Percentiles rank a stretch among this genome's conserved stretches.
These are phyloP conservation scores for Sebastes cheni DNA, from an alignment of 2,797 vertebrate species.

Conservation along the genomic window DNA sequence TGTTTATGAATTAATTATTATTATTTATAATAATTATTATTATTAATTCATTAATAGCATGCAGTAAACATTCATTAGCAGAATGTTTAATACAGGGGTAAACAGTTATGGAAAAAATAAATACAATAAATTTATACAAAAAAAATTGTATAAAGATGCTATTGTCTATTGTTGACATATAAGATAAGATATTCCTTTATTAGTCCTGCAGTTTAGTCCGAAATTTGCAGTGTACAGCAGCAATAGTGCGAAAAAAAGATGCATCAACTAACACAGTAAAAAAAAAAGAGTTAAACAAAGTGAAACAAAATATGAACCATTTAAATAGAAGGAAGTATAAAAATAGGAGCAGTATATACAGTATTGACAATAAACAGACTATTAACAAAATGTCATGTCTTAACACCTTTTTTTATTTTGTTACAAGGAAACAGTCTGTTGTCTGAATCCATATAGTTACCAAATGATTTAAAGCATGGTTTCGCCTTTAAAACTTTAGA, in stretches of 20 bases:
- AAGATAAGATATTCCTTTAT: too few species aligned
- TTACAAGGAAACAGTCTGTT: not conserved
- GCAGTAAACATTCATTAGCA: not conserved
- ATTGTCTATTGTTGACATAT: not conserved
- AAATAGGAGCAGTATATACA: too few species aligned
- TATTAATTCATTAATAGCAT: not conserved
- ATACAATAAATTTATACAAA: not conserved
- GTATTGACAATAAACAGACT: too few species aligned
- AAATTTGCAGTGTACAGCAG: too few species aligned
- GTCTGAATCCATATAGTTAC: fast-evolving
- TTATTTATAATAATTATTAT: too few species aligned
- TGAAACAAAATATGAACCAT: too few species aligned
- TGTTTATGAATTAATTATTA: not conserved
- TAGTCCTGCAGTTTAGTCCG: too few species aligned
- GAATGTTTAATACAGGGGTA: not conserved
- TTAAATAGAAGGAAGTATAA: too few species aligned
- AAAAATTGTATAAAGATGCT: not conserved
- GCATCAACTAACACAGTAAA: too few species aligned
- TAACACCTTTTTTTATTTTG: not conserved
- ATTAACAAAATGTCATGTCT: not conserved
- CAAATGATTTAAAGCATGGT: not conserved
- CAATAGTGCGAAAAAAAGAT: too few species aligned
- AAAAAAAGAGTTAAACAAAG: too few species aligned
- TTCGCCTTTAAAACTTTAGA: not conserved
- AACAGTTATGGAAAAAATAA: not conserved